Base-by-base conservation (phyloP, 2,888 invertebrate species). In the Drosophila hawaiiensis region DNA sequence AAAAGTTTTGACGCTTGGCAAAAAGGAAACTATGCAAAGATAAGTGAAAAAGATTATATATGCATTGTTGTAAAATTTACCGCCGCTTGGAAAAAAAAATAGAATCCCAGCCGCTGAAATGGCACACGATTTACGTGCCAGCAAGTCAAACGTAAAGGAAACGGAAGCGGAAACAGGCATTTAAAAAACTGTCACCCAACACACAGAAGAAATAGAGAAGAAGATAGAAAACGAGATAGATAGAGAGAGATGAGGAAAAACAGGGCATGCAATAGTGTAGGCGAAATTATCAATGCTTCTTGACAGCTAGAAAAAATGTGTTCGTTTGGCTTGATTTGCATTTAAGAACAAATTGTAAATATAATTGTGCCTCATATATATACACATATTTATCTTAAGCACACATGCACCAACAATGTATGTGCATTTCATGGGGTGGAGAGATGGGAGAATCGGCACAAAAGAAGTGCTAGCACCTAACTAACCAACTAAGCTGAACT, bases 1-100 rank as follows among this genome's bases (percentile, higher is more conserved):
- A 84, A 86, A 84, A 87, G 70, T 78, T 84, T 73, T 56, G 54
- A 65, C 67, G 62, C 56, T 54, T n/a, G 56, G 71, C 59, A 78
- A 64, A 68, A 61, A 73, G 70, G 79, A 82, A 89, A 86, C 89
- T 86, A 80, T 86, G 84, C 84, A 80, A 77, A 85, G 90, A 85
- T 85, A 85, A 89, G 85, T 85, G 90, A 89, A 85, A 89, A 87
- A 85, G 85, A 85, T 85, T 85, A 89, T 85, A 89, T 87, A 89
- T 89, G 85, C 85, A 85, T 85, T 89, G 90, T 85, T 84, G 79
- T 83, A 75, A 86, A 84, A 84, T 86, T 86, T 89, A 89, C 87
- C 84, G 84, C 84, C 84, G 74, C 89, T 69, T 66, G 67, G 50
- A 59, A 63, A 61, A 54, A 67, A 63, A 37, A 31, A 41, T 31